phyloP scores from a whole-genome alignment of 2,113 vertebrate genomes.

The Colinus virginianus region DNA sequence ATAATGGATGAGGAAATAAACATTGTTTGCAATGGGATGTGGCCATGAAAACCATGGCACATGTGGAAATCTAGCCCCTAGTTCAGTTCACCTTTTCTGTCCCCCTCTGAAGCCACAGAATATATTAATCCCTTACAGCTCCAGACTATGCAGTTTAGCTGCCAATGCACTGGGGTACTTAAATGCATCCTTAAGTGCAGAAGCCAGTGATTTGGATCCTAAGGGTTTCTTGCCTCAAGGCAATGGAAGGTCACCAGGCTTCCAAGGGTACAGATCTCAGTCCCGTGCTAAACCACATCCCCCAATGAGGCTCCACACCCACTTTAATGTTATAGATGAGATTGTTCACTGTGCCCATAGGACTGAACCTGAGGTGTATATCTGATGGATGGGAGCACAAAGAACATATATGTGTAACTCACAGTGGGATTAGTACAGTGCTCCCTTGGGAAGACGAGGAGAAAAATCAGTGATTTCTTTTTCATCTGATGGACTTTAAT shows the following conservation, averaged over 20 bases:
- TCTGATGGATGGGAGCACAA: not conserved
- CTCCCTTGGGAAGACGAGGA: not conserved
- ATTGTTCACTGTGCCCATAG: fast-evolving
- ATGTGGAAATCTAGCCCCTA: not conserved
- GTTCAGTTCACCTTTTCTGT: not conserved
- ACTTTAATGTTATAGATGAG: not conserved
- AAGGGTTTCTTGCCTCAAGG: not conserved
- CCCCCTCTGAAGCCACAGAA: not conserved
- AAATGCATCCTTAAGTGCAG: not conserved
- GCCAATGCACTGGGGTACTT: not conserved
- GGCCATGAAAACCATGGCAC: not conserved
- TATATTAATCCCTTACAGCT: not conserved
- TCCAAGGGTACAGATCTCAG: fast-evolving
- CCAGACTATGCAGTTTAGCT: not conserved
- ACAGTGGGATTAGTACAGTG: fast-evolving
- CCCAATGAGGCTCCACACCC: not conserved
- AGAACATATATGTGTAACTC: not conserved
- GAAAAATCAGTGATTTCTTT: not conserved
- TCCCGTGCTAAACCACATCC: fast-evolving
- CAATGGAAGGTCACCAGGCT: not conserved
- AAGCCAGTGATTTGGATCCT: not conserved
- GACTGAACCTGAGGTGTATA: fast-evolving
- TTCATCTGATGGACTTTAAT: not conserved
- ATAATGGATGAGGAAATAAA: conserved; percentile 40
- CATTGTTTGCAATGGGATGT: not conserved